A percentile compares a stretch with the other conserved stretches of the same genome.
These are phyloP conservation scores for Siphamia tubifer DNA, from an alignment of 2,113 vertebrate species.

Conservation along the genomic window DNA sequence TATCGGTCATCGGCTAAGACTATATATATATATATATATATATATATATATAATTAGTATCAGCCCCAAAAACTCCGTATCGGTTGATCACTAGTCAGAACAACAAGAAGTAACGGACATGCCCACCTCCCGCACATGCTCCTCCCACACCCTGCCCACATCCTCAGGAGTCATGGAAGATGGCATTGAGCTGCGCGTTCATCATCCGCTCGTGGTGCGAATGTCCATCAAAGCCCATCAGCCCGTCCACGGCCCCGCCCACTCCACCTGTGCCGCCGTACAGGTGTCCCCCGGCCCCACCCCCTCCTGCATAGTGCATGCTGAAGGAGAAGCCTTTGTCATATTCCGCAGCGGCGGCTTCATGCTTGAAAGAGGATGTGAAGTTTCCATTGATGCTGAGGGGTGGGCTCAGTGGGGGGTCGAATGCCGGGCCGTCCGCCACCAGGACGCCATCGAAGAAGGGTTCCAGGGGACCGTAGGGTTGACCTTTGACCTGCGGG, in stretches of 20 bases:
- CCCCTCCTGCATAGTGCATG: slow-evolving; percentile 90
- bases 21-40: too few relatives aligned
- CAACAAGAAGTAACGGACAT: too few relatives aligned
- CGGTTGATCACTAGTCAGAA: too few relatives aligned
- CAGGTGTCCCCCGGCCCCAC: slow-evolving; percentile 82
- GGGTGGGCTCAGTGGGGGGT: slow-evolving; percentile 94
- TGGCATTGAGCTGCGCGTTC: slow-evolving; percentile 94
- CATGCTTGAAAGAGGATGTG: slow-evolving; percentile 96
- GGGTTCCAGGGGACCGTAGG: slow-evolving; percentile 87
- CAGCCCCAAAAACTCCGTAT: too few relatives aligned
- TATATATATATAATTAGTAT: too few relatives aligned
- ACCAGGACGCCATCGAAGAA: slow-evolving; percentile 92
- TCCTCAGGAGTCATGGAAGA: slow-evolving; percentile 92
- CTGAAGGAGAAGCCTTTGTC: slow-evolving; percentile 94
- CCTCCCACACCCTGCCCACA: neutral
- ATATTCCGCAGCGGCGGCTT: slow-evolving; percentile 83
- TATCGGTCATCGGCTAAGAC: too few relatives aligned
- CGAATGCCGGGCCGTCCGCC: slow-evolving; percentile 90
- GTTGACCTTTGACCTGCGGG: slow-evolving; percentile 84
- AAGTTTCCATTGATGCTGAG: slow-evolving; percentile 98
- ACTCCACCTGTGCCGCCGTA: slow-evolving; percentile 82
- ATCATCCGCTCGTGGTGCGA: slow-evolving; percentile 93
- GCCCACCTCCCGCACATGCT: too few relatives aligned
- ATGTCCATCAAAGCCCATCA: slow-evolving; percentile 93
- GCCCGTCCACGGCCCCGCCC: slow-evolving; percentile 85